These are phyloP conservation scores for Platichthys stellatus DNA, from an alignment of 2,113 vertebrate species.

Conservation along the genomic window DNA sequence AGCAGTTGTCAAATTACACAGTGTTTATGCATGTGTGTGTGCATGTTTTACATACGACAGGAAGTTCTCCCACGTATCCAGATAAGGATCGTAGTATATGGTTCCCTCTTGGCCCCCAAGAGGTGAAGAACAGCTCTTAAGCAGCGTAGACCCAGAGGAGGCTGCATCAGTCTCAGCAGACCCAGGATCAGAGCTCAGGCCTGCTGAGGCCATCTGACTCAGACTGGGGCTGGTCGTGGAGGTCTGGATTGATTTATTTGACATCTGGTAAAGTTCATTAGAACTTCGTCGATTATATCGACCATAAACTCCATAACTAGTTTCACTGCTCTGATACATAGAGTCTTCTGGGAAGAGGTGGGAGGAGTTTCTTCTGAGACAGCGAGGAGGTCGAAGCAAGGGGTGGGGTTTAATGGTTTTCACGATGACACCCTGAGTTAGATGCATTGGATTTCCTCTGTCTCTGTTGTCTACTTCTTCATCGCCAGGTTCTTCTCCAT, in stretches of 20 bases:
- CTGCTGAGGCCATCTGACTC: conserved; percentile 9
- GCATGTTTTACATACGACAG: conserved; percentile 85
- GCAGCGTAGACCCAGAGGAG: conserved; percentile 14
- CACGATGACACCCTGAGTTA: background rate
- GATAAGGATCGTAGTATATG: conserved; percentile 71
- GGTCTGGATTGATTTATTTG: conserved; percentile 19
- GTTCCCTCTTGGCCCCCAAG: conserved; percentile 14
- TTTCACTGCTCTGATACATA: conserved; percentile 3
- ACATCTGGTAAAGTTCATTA: conserved; percentile 64
- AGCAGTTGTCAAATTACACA: background rate
- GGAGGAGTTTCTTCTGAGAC: conserved; percentile 83
- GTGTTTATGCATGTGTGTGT: conserved; percentile 5
- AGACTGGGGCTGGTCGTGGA: conserved; percentile 51
- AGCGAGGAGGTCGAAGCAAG: conserved; percentile 78
- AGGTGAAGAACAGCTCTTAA: conserved; percentile 33
- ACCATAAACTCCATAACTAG: conserved; percentile 78
- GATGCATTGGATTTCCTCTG: conserved; percentile 1
- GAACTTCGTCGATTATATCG: conserved; percentile 74
- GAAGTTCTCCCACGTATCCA: conserved; percentile 84
- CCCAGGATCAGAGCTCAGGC: conserved; percentile 7
- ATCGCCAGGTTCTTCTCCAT: conserved; percentile 37
- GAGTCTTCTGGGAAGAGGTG: conserved; percentile 78
- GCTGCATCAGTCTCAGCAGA: background rate
- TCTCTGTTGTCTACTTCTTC: conserved; percentile 17
- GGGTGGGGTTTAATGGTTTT: conserved; percentile 48